Conservation (phyloP, 2,888 invertebrate genomes). For the Priocnemis perturbator region DNA sequence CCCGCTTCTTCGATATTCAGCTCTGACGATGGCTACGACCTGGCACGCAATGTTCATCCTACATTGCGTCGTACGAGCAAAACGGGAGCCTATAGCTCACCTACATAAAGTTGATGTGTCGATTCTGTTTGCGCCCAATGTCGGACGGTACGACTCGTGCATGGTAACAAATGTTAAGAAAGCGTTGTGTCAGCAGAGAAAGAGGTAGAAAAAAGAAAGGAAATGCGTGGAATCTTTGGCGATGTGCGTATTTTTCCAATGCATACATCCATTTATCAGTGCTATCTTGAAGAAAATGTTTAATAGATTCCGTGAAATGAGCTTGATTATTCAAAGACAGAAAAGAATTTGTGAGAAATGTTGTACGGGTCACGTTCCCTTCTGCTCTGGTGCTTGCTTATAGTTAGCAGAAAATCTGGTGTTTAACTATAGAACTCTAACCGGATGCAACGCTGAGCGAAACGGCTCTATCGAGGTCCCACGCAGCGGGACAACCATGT, state of each 20-base stretch:
- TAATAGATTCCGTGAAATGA: too few relatives aligned
- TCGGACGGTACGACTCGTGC: not conserved
- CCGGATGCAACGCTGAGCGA: constrained; percentile 6
- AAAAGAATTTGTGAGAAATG: too few relatives aligned
- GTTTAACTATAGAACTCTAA: constrained; percentile 10
- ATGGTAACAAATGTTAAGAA: not conserved
- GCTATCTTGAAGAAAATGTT: too few relatives aligned
- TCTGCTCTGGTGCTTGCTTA: too few relatives aligned
- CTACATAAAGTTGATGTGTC: constrained; percentile 26
- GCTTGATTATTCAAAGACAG: too few relatives aligned
- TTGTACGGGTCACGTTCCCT: too few relatives aligned
- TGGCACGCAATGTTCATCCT: constrained; percentile 56
- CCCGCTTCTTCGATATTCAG: constrained; percentile 66
- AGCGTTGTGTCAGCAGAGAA: too few relatives aligned
- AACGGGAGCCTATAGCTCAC: constrained; percentile 27
- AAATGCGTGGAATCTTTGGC: too few relatives aligned
- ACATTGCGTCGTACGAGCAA: constrained; percentile 29
- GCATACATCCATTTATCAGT: too few relatives aligned
- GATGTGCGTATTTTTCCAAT: too few relatives aligned
- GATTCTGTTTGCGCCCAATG: too few relatives aligned
- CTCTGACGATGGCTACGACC: constrained; percentile 44
- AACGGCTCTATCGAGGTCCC: constrained; percentile 5
- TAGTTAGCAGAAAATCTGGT: not conserved
- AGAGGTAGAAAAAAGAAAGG: too few relatives aligned
- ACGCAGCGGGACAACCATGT: constrained; percentile 58